Base-by-base conservation (phyloP, 2,113 vertebrate species). In the Theristicus caerulescens region DNA sequence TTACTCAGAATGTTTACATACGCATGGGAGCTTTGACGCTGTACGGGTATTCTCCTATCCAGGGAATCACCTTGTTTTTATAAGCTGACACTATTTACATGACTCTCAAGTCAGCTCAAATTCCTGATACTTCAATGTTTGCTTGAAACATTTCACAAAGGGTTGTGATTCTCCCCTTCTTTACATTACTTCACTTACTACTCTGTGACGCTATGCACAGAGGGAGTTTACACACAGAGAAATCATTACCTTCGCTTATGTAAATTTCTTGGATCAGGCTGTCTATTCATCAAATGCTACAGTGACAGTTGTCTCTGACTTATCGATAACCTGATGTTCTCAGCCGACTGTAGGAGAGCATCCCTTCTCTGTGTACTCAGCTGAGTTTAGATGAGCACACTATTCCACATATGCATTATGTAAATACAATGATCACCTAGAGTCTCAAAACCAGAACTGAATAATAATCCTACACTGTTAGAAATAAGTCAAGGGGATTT, bases 41-140 rank as follows among this genome's bases (percentile, higher is more conserved):
- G 65, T 82, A 54, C 0, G 44, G 57, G 65, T 93, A 92, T 94
- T 96, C 88, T 96, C 92, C 92, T 96, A 49, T 83, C 90, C 88
- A 94, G 94, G 95, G 95, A 97, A 90, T 97, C 95, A 96, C 94
- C 92, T 94, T 96, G 94, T 97, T 97, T 97, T 96, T 95, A 94
- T 94, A 96, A 96, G 96, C 90, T 96, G 94, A 93, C 95, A 96
- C 91, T 97, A 93, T 96, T 97, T 97, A 96, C 95, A 92, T 87
- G 94, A 97, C 97, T 94, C 93, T 96, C 88, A 96, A 96, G 94
- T 96, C 94, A 94, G 91, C 83, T 93, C 88, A 96, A 59, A 96
- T 94, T 94, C 95, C 80, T 96, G 90, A 96, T 96, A 90, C 94
- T 94, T 95, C 87, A 90, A 32, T 95, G 96, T 96, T 96, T 96